Percentiles rank a stretch among this genome's conserved stretches.
Conservation (phyloP, 1,140 invertebrate genomes). For the Babylonia areolata region DNA sequence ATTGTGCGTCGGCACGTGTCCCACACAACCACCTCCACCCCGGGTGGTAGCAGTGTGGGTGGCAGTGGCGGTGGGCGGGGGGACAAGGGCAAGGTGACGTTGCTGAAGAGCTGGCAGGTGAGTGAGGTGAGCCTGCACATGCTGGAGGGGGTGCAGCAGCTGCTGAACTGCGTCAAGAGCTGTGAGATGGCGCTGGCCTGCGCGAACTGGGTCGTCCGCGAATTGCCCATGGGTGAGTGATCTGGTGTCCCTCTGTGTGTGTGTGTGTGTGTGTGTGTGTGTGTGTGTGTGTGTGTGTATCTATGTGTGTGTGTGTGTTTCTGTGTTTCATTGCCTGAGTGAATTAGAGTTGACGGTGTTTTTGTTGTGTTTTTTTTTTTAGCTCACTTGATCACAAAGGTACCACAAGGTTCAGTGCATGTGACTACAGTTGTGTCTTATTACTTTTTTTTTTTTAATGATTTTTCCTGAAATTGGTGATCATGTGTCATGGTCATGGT, state of each 20-base stretch:
- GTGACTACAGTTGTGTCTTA: not conserved
- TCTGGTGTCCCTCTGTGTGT: no score
- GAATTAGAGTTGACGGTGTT: no score
- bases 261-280: no score
- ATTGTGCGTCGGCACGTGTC: constrained; percentile 56
- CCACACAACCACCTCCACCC: not conserved
- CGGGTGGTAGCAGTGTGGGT: not conserved
- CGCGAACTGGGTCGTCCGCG: constrained; percentile 63
- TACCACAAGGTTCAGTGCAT: not conserved
- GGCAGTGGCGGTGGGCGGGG: not conserved
- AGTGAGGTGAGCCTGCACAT: constrained; percentile 54
- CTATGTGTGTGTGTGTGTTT: no score
- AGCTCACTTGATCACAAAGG: no score
- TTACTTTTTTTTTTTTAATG: not conserved
- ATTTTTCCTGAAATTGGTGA: no score
- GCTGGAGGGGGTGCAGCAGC: constrained; percentile 46
- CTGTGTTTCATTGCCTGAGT: no score
- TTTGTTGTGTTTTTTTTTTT: no score
- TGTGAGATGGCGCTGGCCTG: constrained; percentile 62
- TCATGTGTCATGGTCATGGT: no score
- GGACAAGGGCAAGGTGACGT: not conserved
- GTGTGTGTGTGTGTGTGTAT: no score
- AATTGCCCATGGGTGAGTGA: constrained; percentile 60
- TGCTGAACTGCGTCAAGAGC: constrained; percentile 57
- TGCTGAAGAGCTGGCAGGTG: constrained; percentile 48